Conservation (phyloP, 2,797 vertebrate species). For the Dallia pectoralis region DNA sequence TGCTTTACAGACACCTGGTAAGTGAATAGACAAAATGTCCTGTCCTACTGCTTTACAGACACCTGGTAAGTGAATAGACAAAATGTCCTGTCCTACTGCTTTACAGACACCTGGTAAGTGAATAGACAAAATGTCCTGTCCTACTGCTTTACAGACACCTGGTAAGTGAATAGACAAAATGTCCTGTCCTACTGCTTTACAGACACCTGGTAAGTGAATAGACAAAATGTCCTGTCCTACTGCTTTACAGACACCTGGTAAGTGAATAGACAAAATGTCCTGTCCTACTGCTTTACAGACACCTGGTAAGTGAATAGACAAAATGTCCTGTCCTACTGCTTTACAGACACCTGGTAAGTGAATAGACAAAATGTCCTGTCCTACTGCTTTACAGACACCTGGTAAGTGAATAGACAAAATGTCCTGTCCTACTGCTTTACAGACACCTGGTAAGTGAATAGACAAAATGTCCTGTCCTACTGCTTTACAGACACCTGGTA, state of each 20-base stretch:
- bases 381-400: neutral
- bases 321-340: neutral
- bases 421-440: neutral
- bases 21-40: neutral
- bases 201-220: neutral
- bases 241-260: neutral
- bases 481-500: neutral
- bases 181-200: neutral
- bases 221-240: neutral
- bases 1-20: neutral
- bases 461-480: neutral
- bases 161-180: too few species aligned
- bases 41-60: neutral
- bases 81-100: neutral
- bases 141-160: neutral
- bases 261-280: neutral
- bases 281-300: neutral
- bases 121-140: neutral
- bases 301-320: too few species aligned
- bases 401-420: too few species aligned
- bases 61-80: too few species aligned
- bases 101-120: neutral
- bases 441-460: neutral
- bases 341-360: neutral
- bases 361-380: neutral